Base-by-base conservation (phyloP, 2,797 vertebrate species). In the Synaphobranchus kaupii region DNA sequence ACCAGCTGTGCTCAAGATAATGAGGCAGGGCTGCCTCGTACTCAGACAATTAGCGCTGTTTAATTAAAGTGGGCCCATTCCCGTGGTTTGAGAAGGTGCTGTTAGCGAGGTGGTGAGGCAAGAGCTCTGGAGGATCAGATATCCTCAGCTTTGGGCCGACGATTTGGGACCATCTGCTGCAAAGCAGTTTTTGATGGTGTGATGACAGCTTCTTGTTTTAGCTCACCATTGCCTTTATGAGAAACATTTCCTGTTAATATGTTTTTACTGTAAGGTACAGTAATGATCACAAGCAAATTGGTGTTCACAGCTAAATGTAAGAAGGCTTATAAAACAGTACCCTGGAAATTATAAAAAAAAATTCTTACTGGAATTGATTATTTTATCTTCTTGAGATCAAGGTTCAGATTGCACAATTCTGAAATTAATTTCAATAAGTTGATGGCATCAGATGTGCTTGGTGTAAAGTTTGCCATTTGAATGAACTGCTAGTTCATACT, bases 21-120 rank as follows among this genome's bases (percentile, higher is more conserved):
- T 89, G 87, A 89, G 47, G 84, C 54, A 68, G 86, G 63, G 85
- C 60, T 85, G 84, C 71, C 58, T 88, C 54, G 83, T 48, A 86
- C 87, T 90, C 83, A 87, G 73, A 86, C 90, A 90, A 90, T 90
- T 89, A 90, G 89, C 89, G 85, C 90, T 86, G 86, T 86, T 90
- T 89, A 90, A 89, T 90, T 89, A 89, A 89, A 87, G 85, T 52
- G 86, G 86, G 85, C 81, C 56, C 68, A 54, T 76, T 88, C 58
- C 52, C 60, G 78, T 50, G 83, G 86, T 88, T 82, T 85, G 85
- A 76, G 83, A 85, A 81, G 58, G 63, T 80, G 86, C 68, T 68
- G 84, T 90, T 86, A 84, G 68, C 25, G 80, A 86, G 86, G 82
- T 85, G 84, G 63, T 39, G 82, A 83, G 86, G 82, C 84, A 52